Evolutionary conservation across 2,113 vertebrate genomes (phyloP).

Genomic region (Charina bottae): DNA sequence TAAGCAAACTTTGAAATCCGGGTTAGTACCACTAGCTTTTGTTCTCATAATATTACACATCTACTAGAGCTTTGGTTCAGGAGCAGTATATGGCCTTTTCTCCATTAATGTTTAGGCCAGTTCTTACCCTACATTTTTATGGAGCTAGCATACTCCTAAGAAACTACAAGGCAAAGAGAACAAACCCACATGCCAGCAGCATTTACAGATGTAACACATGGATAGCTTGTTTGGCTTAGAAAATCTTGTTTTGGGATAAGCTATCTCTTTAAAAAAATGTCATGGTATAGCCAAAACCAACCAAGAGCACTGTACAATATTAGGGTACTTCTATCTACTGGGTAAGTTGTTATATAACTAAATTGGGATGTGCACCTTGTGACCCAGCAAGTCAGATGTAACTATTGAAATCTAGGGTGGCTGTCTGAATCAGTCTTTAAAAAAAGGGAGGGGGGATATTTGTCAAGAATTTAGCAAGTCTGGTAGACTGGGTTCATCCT

Average conservation of each 20-base stretch:
- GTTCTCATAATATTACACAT: not conserved
- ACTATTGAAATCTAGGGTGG: too few relatives aligned
- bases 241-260: not conserved
- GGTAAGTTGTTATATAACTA: not conserved
- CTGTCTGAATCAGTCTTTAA: too few relatives aligned
- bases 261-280: not conserved
- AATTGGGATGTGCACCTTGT: not conserved
- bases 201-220: not conserved
- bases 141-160: not conserved
- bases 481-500: too few relatives aligned
- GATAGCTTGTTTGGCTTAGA: too few relatives aligned
- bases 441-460: too few relatives aligned
- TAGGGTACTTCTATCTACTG: not conserved
- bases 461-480: too few relatives aligned
- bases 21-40: not conserved
- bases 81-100: not conserved
- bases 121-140: not conserved
- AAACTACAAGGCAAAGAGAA: not conserved
- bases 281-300: not conserved
- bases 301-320: not conserved
- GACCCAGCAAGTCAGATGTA: not conserved
- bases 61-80: not conserved
- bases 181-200: not conserved
- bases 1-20: slow-evolving; percentile 7
- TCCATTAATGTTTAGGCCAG: not conserved